These are phyloP conservation scores for Phanerotoma sp. DNA, from an alignment of 2,888 invertebrate genomes.

Conservation along the genomic window DNA sequence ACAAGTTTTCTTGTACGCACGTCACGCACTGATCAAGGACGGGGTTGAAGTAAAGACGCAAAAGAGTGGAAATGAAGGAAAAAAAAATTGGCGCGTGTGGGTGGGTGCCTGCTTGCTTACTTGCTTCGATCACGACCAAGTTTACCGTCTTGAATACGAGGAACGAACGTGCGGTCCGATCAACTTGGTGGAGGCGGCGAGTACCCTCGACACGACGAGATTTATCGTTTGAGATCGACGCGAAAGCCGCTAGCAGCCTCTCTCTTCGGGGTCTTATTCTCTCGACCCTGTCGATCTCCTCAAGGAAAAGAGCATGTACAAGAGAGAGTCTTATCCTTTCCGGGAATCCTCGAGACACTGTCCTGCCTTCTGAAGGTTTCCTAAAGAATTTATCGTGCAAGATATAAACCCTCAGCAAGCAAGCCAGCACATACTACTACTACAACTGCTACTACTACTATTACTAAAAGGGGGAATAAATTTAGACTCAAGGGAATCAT, in stretches of 20 bases:
- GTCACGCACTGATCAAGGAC: constrained; percentile 21
- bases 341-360: constrained; percentile 16
- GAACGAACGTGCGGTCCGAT: constrained; percentile 25
- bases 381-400: constrained; percentile 15
- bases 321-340: constrained; percentile 22
- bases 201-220: constrained; percentile 25
- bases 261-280: constrained; percentile 5
- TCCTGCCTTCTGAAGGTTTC: constrained; percentile 4
- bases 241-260: constrained; percentile 6
- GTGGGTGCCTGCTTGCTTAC: constrained; percentile 23
- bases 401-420: neutral
- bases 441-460: no score
- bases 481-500: neutral
- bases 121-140: constrained; percentile 20
- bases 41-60: constrained; percentile 4
- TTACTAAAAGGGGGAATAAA: constrained; percentile 11
- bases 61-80: neutral
- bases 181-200: constrained; percentile 20
- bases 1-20: constrained; percentile 11
- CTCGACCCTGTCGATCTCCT: constrained; percentile 17
- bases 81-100: constrained; percentile 18
- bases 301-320: constrained; percentile 10
- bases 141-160: constrained; percentile 23
- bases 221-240: constrained; percentile 27
- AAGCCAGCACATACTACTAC: no score